Percentiles rank a stretch among this genome's conserved stretches.
Conservation (phyloP, 2,113 vertebrate species). For the Megalops atlanticus region DNA sequence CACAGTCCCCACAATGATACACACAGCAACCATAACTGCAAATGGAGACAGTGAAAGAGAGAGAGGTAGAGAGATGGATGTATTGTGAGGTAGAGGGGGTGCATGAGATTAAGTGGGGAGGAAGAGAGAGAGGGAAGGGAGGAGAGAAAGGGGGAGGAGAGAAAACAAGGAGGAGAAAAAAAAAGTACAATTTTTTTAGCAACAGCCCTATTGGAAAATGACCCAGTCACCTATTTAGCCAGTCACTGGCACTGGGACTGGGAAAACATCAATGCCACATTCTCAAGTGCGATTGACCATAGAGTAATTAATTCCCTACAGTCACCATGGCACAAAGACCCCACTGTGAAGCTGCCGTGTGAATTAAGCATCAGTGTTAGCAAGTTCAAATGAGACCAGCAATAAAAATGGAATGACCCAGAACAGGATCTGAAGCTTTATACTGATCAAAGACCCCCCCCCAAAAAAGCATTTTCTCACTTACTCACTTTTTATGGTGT, state of each 20-base stretch:
- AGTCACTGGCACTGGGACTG: background rate
- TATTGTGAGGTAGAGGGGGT: background rate
- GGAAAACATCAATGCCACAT: background rate
- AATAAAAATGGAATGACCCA: too few species aligned
- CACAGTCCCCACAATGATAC: constrained; percentile 69
- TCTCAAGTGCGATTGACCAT: background rate
- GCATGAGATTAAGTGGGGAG: too few species aligned
- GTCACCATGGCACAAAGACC: background rate
- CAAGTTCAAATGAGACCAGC: too few species aligned
- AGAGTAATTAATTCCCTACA: background rate
- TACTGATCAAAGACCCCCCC: too few species aligned
- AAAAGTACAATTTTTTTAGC: background rate
- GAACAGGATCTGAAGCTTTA: too few species aligned
- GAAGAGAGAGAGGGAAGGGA: background rate
- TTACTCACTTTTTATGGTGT: too few species aligned
- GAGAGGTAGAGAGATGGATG: background rate
- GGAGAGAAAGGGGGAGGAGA: background rate
- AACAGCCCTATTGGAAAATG: background rate
- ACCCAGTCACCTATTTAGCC: background rate
- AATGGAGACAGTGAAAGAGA: constrained; percentile 34
- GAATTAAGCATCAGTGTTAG: too few species aligned
- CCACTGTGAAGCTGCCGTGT: background rate
- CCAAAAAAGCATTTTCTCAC: too few species aligned
- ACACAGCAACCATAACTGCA: constrained; percentile 78
- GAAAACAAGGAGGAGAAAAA: background rate